Conservation (phyloP, 2,888 invertebrate genomes). For the Dicyrtoma fusca region DNA sequence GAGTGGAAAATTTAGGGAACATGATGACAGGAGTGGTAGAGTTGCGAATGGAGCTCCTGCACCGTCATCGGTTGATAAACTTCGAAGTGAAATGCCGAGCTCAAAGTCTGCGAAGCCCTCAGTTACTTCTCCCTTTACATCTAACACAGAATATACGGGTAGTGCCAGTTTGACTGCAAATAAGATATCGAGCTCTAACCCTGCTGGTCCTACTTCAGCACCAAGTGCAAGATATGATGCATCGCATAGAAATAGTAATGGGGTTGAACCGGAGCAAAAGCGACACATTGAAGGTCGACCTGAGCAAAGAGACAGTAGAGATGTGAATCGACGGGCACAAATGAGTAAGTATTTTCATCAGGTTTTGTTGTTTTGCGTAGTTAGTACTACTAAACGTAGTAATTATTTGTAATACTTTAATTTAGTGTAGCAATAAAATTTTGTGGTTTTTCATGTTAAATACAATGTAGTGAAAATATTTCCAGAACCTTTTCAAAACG, state of each 20-base stretch:
- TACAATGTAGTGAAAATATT: no score
- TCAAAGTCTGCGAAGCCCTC: constrained; percentile 24
- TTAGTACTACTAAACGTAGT: background rate
- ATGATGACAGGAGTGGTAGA: no score
- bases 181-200: constrained; percentile 4
- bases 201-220: background rate
- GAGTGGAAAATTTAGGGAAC: no score
- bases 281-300: constrained; percentile 2
- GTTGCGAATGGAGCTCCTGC: constrained; percentile 20
- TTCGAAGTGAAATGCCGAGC: constrained; percentile 3
- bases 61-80: background rate
- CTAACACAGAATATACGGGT: constrained; percentile 53
- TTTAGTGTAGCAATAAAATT: no score
- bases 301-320: constrained; percentile 25
- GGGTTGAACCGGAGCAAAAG: constrained; percentile 24
- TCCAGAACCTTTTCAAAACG: constrained; percentile 35
- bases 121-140: constrained; percentile 45
- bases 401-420: no score
- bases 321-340: constrained; percentile 10
- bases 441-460: no score
- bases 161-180: constrained; percentile 45
- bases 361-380: background rate
- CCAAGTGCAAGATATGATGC: constrained; percentile 12
- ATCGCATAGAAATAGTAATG: constrained; percentile 18
- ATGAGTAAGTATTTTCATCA: constrained; percentile 15